These are phyloP conservation scores for Tenualosa thibaudeaui DNA, from an alignment of 2,797 vertebrate species.

Conservation along the genomic window DNA sequence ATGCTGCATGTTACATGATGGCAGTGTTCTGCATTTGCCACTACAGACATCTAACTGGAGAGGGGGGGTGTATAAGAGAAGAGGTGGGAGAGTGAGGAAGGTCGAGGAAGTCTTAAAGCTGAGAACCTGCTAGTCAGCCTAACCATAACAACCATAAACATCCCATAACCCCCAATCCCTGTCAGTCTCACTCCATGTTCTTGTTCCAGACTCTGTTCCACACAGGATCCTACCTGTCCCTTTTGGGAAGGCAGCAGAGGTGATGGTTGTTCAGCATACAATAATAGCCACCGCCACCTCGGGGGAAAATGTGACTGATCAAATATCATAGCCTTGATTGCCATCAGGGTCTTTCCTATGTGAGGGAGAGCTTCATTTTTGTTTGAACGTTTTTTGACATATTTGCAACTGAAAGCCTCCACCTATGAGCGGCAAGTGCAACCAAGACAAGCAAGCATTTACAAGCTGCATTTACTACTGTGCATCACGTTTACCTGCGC, in stretches of 20 bases:
- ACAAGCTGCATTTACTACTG: not conserved
- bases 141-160: not conserved
- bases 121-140: not conserved
- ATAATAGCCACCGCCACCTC: not conserved
- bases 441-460: not conserved
- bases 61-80: constrained; percentile 1
- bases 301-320: not conserved
- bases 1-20: constrained; percentile 44
- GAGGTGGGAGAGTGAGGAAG: not conserved
- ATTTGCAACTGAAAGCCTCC: too few species aligned
- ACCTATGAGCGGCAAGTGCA: not conserved
- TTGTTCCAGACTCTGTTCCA: not conserved
- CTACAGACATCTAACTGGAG: constrained; percentile 32
- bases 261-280: not conserved
- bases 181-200: not conserved
- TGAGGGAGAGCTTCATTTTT: not conserved
- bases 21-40: constrained; percentile 39
- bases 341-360: not conserved
- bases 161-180: not conserved
- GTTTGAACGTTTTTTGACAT: not conserved
- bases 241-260: not conserved
- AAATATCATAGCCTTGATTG: not conserved
- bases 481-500: not conserved
- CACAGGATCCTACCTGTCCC: not conserved
- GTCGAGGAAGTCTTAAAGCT: not conserved